A percentile compares a stretch with the other conserved stretches of the same genome.
Evolutionary conservation across 2,113 vertebrate genomes (phyloP).

Genomic region (Lanius collurio): DNA sequence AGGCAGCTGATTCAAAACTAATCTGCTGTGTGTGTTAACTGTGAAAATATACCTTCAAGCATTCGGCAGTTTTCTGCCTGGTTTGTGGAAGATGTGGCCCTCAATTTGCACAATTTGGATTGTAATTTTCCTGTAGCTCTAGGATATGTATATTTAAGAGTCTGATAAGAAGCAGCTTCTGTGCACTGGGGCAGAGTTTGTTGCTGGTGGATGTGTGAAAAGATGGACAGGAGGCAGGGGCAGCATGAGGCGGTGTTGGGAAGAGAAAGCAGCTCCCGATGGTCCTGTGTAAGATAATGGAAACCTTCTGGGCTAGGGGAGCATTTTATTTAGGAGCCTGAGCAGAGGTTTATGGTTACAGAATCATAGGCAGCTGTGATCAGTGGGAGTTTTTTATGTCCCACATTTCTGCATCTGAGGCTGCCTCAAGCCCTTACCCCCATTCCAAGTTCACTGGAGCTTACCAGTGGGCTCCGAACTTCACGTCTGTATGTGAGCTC

Average conservation of each 20-base stretch:
- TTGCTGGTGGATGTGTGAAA: neutral
- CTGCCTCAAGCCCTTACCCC: neutral
- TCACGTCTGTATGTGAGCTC: neutral
- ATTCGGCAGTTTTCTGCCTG: neutral
- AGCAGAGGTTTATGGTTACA: neutral
- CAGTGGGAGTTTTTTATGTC: neutral
- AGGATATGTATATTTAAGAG: conserved; percentile 23
- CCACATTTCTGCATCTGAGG: neutral
- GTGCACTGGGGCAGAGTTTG: neutral
- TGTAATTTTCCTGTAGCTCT: conserved; percentile 49
- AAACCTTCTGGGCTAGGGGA: neutral
- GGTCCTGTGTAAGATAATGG: neutral
- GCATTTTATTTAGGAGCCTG: neutral
- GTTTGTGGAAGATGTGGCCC: neutral
- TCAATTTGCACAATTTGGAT: conserved; percentile 34
- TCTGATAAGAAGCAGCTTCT: conserved; percentile 38
- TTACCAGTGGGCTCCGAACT: neutral
- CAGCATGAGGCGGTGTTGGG: accelerated
- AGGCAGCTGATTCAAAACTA: conserved; percentile 51
- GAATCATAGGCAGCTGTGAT: neutral
- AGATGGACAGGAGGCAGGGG: neutral
- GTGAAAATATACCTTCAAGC: conserved; percentile 47
- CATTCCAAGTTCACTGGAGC: accelerated
- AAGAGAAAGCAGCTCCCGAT: neutral
- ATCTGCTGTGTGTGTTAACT: conserved; percentile 4